phyloP scores from a whole-genome alignment of 2,113 vertebrate genomes.

The Dicentrarchus labrax region DNA sequence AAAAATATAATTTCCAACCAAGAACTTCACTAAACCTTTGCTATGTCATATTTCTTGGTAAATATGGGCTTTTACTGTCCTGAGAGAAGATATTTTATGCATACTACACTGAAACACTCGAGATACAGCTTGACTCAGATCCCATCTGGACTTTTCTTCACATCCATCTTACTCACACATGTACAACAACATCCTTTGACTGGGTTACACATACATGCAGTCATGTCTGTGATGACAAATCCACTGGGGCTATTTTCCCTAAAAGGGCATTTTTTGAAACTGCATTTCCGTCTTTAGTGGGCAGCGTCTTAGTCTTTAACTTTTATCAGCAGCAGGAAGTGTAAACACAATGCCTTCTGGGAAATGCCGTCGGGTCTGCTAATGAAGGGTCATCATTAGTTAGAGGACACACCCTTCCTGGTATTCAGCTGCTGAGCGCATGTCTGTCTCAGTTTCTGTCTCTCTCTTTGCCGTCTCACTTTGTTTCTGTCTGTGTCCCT shows the following conservation, averaged over 20 bases:
- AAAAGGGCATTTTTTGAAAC: constrained; percentile 57
- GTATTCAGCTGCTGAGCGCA: constrained; percentile 50
- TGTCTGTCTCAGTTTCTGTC: not conserved
- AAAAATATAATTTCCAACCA: not conserved
- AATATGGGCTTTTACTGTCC: not conserved
- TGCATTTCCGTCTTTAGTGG: constrained; percentile 36
- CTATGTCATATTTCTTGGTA: too few relatives aligned
- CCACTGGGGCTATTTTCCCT: constrained; percentile 23
- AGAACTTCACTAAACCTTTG: not conserved
- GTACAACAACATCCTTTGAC: constrained; percentile 6
- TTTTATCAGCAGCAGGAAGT: constrained; percentile 79
- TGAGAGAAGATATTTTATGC: too few relatives aligned
- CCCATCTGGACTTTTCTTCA: not conserved
- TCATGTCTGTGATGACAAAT: constrained; percentile 33
- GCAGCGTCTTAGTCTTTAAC: constrained; percentile 12
- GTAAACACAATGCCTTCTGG: constrained; percentile 80
- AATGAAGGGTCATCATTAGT: constrained; percentile 73
- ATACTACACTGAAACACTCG: not conserved
- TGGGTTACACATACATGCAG: not conserved
- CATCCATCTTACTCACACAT: constrained; percentile 14
- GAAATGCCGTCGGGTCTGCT: constrained; percentile 66
- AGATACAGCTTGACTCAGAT: not conserved
- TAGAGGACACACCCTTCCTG: constrained; percentile 82
- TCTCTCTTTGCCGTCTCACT: not conserved
- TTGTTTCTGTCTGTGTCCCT: not conserved